Evolutionary conservation across 2,888 invertebrate genomes (phyloP), one percentile per base, ranked within the genome.

Genomic region (Synanthedon tipuliformis): DNA sequence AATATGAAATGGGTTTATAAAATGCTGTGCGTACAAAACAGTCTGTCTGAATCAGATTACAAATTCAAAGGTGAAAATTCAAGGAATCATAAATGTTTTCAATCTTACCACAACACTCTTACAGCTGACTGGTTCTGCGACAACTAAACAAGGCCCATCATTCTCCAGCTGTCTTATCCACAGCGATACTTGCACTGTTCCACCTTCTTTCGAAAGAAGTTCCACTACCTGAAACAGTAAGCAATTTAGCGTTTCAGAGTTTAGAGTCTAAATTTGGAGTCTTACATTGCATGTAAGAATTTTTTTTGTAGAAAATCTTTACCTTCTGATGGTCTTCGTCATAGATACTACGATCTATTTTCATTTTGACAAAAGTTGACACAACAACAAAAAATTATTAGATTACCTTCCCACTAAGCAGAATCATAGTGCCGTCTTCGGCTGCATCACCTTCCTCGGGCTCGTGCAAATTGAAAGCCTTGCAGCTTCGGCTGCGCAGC

Each of bases 81-180:
- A 34, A 7, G 34, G 7, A 7, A 34, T 34, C 8, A 34, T 10
- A 34, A 34, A 10, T 34, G 1, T 34, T 34, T 34, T 7, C n/a
- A 45, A 45, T 49, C 76, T 78, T 61, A 91, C 89, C 65, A 83
- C 75, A 58, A 89, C 90, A 65, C 85, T 89, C 57, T 88, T 89
- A 59, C 90, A 87, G 65, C 89, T 90, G 16, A 92, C 92, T 0
- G 92, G 91, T 65, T 92, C 92, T 41, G 92, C 91, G 0, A 87
- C 87, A 7, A 91, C 91, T 54, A 92, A 78, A 63, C 91, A 91
- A 0, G 91, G 88, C 0, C 89, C 85, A 54, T 89, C 89, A 52
- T 71, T 81, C 60, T 89, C 89, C 56, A 90, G 68, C 61, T 89
- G 89, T 27, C 89, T 72, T 52, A 92, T 89, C 92, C 92, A 92